A percentile compares a stretch with the other conserved stretches of the same genome.
These are phyloP conservation scores for Epinephelus moara DNA, from an alignment of 2,113 vertebrate species.

Conservation along the genomic window DNA sequence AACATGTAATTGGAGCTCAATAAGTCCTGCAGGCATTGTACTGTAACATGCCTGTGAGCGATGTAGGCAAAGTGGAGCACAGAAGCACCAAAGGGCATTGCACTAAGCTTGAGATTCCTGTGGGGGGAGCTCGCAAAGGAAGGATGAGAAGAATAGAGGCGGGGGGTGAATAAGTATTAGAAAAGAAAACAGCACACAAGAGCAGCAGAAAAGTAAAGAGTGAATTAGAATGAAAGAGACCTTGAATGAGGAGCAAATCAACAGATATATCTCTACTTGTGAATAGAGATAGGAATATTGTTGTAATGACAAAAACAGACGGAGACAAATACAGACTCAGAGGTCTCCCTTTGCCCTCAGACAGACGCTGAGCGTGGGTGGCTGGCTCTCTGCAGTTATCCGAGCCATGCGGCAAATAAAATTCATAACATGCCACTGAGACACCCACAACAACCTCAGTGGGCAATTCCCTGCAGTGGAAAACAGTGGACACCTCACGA, in stretches of 20 bases:
- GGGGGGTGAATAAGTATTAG: background rate
- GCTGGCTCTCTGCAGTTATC: constrained; percentile 68
- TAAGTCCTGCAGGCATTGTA: constrained; percentile 33
- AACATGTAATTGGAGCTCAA: constrained; percentile 66
- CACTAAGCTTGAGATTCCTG: constrained; percentile 10
- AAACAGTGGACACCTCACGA: constrained; percentile 43
- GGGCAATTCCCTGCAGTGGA: constrained; percentile 73
- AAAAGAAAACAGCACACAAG: background rate
- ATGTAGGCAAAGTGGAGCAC: constrained; percentile 58
- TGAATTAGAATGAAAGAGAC: constrained; percentile 11
- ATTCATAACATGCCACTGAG: constrained; percentile 73
- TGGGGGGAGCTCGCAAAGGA: constrained; percentile 13
- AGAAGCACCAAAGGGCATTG: constrained; percentile 51
- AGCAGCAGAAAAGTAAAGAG: background rate
- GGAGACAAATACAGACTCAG: constrained; percentile 52
- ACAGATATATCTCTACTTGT: constrained; percentile 13
- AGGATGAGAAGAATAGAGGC: background rate
- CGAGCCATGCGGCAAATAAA: constrained; percentile 68
- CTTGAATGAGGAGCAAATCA: constrained; percentile 24
- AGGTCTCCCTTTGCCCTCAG: constrained; percentile 57
- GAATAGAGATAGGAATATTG: constrained; percentile 41
- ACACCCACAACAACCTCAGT: constrained; percentile 66
- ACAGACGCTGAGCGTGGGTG: constrained; percentile 67
- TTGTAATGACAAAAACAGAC: constrained; percentile 46
- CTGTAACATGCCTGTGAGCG: constrained; percentile 37